Evolutionary conservation across 1,140 invertebrate genomes (phyloP).

Genomic region (Pogonomyrmex barbatus): DNA sequence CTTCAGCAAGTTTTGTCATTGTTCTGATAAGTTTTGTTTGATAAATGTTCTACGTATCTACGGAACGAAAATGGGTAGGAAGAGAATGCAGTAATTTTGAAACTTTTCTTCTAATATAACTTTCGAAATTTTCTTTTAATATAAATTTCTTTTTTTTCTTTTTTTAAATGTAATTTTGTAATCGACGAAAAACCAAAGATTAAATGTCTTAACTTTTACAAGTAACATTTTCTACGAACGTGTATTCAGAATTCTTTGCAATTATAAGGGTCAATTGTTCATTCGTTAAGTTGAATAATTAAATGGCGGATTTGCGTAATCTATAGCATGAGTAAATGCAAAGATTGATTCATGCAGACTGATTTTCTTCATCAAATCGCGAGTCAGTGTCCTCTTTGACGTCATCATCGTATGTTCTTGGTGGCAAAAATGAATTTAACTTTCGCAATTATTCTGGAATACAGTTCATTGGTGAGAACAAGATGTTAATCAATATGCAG

Average conservation of each 20-base stretch:
- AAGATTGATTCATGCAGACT: not conserved
- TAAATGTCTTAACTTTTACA: not conserved
- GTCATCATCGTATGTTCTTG: not conserved
- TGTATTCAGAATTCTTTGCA: not conserved
- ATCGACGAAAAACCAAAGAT: not conserved
- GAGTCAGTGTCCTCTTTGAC: not conserved
- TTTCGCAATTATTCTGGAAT: not conserved
- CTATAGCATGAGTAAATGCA: not conserved
- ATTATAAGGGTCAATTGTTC: not conserved
- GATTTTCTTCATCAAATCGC: conserved; percentile 18
- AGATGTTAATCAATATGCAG: conserved; percentile 37
- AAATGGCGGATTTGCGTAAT: not conserved
- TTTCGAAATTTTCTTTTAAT: not conserved
- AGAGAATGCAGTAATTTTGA: not conserved
- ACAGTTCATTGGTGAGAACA: conserved; percentile 11
- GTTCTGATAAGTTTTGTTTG: not conserved
- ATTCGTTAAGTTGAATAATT: not conserved
- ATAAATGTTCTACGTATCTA: not conserved
- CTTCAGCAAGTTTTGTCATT: not conserved
- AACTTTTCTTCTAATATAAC: not conserved
- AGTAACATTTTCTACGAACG: not conserved
- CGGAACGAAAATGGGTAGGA: not conserved
- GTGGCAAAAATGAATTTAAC: not conserved
- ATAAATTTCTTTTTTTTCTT: not conserved
- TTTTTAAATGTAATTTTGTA: not conserved